phyloP scores from a whole-genome alignment of 1,140 invertebrate genomes.

The Drosophila saltans region DNA sequence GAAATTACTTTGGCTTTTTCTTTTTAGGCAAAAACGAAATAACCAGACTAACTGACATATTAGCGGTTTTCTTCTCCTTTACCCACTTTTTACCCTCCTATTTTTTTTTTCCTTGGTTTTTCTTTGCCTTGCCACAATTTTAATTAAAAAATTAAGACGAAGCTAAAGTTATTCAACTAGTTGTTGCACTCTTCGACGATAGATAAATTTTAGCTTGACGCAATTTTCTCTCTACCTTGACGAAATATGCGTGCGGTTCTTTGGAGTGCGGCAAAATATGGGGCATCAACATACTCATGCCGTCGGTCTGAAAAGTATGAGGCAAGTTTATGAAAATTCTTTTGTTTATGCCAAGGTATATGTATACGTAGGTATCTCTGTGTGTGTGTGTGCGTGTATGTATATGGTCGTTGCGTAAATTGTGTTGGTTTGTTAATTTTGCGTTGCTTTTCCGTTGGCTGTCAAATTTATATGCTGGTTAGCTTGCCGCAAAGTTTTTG shows the following conservation, averaged over 20 bases:
- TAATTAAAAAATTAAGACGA: conserved; percentile 69
- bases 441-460: conserved; percentile 45
- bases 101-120: conserved; percentile 3
- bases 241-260: conserved; percentile 74
- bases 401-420: conserved; percentile 42
- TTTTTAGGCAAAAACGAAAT: background rate
- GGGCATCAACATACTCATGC: conserved; percentile 3
- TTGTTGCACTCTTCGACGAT: conserved; percentile 31
- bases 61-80: conserved; percentile 40
- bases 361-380: conserved; percentile 7
- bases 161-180: conserved; percentile 16
- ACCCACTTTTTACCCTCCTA: too few relatives aligned
- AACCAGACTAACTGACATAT: conserved; percentile 29
- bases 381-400: conserved; percentile 7
- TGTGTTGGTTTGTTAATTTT: conserved; percentile 79
- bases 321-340: conserved; percentile 79
- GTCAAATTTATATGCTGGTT: conserved; percentile 79
- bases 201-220: conserved; percentile 68
- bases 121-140: conserved; percentile 49
- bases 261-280: conserved; percentile 19
- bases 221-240: conserved; percentile 60
- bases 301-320: conserved; percentile 54
- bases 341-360: conserved; percentile 59
- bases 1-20: background rate
- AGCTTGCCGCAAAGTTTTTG: conserved; percentile 58